A percentile compares a stretch with the other conserved stretches of the same genome.
Evolutionary conservation across 2,113 vertebrate species (phyloP).

Genomic region (Ammodytes dubius): DNA sequence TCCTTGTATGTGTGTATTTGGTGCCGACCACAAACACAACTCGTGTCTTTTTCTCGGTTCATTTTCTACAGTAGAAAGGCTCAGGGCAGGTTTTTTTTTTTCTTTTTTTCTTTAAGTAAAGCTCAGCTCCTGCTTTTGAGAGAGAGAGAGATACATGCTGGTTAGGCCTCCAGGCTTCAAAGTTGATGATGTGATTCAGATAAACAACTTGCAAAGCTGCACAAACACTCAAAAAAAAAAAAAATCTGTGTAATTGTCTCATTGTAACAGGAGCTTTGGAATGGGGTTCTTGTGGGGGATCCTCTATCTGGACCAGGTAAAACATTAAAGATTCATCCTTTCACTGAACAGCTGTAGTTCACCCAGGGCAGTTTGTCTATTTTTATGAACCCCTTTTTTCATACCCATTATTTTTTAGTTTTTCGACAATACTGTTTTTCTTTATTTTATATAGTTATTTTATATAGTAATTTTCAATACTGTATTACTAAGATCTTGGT

Average conservation of each 20-base stretch:
- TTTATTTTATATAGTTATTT: no score
- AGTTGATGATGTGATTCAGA: slow-evolving; percentile 46
- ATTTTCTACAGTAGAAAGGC: slow-evolving; percentile 49
- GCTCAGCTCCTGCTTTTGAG: slow-evolving; percentile 47
- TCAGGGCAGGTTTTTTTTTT: slow-evolving; percentile 39
- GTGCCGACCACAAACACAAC: slow-evolving; percentile 8
- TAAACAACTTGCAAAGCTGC: slow-evolving; percentile 49
- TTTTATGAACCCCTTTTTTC: not conserved
- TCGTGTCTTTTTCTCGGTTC: slow-evolving; percentile 44
- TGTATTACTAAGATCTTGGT: not conserved
- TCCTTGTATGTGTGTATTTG: slow-evolving; percentile 42
- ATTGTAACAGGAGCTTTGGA: slow-evolving; percentile 57
- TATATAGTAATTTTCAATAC: no score
- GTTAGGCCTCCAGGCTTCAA: slow-evolving; percentile 44
- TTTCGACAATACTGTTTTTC: slow-evolving; percentile 24
- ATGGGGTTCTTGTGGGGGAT: slow-evolving; percentile 52
- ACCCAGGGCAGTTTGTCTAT: slow-evolving; percentile 41
- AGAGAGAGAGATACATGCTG: slow-evolving; percentile 16
- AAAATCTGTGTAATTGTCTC: slow-evolving; percentile 25
- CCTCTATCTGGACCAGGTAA: slow-evolving; percentile 60
- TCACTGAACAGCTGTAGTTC: slow-evolving; percentile 48
- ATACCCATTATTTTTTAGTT: slow-evolving; percentile 7
- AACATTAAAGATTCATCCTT: slow-evolving; percentile 61
- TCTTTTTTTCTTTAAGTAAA: slow-evolving; percentile 18
- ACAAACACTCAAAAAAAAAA: slow-evolving; percentile 37